phyloP scores from a whole-genome alignment of 1,140 invertebrate species.

The Heliconius melpomene region DNA sequence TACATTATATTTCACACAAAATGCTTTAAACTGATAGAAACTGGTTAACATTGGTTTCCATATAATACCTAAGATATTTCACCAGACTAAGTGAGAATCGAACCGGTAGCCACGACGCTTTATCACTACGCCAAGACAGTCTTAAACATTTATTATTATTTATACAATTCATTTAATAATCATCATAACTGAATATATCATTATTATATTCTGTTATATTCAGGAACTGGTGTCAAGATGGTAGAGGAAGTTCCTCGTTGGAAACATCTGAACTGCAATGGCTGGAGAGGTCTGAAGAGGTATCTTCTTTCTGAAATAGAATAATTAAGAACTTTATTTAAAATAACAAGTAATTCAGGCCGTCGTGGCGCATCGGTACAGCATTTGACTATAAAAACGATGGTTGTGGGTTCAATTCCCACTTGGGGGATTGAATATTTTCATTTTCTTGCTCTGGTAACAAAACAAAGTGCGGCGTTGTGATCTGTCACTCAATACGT shows the following conservation, averaged over 20 bases:
- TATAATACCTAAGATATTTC: not conserved
- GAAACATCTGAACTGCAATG: conserved; percentile 47
- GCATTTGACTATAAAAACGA: too few species aligned
- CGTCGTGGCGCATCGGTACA: too few species aligned
- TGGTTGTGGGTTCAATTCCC: too few species aligned
- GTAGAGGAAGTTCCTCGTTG: conserved; percentile 23
- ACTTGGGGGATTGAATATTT: too few species aligned
- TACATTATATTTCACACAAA: not conserved
- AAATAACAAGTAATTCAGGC: too few species aligned
- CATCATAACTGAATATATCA: not conserved
- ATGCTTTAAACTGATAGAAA: not conserved
- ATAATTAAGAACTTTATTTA: too few species aligned
- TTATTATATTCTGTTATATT: not conserved
- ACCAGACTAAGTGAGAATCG: not conserved
- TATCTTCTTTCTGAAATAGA: conserved; percentile 58
- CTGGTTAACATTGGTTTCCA: not conserved
- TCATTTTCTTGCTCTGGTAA: too few species aligned
- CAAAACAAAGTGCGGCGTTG: too few species aligned
- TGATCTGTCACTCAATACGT: too few species aligned
- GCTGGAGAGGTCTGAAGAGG: conserved; percentile 51
- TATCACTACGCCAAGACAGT: not conserved
- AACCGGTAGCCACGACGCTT: not conserved
- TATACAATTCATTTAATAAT: not conserved
- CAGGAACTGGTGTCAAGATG: not conserved
- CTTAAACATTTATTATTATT: not conserved